Evolutionary conservation across 2,797 vertebrate genomes (phyloP).

Genomic region (Rhyacichthys aspro): DNA sequence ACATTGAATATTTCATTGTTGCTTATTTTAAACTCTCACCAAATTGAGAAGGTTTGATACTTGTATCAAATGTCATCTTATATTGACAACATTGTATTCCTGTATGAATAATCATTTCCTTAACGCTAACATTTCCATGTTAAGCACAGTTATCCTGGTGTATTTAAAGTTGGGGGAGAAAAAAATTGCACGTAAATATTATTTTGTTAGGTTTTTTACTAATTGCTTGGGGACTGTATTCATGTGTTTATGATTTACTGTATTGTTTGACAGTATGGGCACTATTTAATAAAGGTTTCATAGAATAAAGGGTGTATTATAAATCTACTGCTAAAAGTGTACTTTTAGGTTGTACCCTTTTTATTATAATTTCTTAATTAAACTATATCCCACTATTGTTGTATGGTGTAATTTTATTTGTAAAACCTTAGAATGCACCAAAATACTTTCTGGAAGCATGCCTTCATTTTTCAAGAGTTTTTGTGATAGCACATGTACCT

Average conservation of each 20-base stretch:
- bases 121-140: constrained; percentile 18
- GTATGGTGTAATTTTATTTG: neutral
- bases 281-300: constrained; percentile 58
- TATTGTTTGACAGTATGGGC: constrained; percentile 45
- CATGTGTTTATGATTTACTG: constrained; percentile 40
- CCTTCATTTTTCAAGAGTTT: constrained; percentile 57
- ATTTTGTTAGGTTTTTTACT: constrained; percentile 54
- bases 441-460: constrained; percentile 45
- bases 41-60: neutral
- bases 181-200: constrained; percentile 42
- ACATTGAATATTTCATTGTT: constrained; percentile 26
- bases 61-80: too few relatives aligned
- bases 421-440: neutral
- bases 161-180: constrained; percentile 26
- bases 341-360: constrained; percentile 65
- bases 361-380: constrained; percentile 78
- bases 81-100: constrained; percentile 10
- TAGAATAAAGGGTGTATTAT: constrained; percentile 52
- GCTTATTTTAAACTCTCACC: constrained; percentile 21
- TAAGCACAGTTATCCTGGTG: constrained; percentile 42
- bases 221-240: constrained; percentile 38
- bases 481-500: constrained; percentile 42
- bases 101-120: constrained; percentile 22
- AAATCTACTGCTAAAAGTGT: constrained; percentile 58
- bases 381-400: constrained; percentile 59